Evolutionary conservation across 1,140 invertebrate species (phyloP).

Genomic region (Heliconius congener): DNA sequence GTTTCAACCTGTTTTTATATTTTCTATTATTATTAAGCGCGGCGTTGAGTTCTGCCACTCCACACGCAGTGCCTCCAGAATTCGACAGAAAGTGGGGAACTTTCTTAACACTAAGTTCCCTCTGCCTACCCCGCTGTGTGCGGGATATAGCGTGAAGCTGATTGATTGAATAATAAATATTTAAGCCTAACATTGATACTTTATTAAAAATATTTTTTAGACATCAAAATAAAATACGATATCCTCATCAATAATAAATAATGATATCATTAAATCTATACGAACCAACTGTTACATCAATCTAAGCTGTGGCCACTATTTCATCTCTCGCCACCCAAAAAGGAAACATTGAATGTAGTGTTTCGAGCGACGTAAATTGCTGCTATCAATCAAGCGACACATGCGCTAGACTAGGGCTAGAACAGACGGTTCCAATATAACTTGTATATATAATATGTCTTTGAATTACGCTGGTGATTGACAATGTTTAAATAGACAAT

Average conservation of each 20-base stretch:
- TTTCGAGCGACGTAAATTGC: constrained; percentile 32
- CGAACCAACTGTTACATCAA: background rate
- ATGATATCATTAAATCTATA: background rate
- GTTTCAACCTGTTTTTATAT: too few species aligned
- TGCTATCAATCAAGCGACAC: constrained; percentile 31
- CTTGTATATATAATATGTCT: background rate
- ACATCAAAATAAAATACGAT: too few species aligned
- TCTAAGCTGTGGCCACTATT: background rate
- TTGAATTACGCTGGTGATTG: background rate
- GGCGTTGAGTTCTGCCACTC: too few species aligned
- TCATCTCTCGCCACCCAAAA: constrained; percentile 24
- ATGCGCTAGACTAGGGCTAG: constrained; percentile 3
- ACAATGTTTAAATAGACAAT: background rate
- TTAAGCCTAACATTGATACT: too few species aligned
- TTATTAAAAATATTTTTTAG: too few species aligned
- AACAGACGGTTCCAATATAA: background rate
- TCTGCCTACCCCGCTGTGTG: too few species aligned
- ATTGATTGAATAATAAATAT: too few species aligned
- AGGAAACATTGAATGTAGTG: constrained; percentile 29
- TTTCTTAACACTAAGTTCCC: too few species aligned
- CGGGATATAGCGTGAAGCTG: too few species aligned
- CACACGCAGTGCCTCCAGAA: too few species aligned
- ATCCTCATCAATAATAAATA: background rate
- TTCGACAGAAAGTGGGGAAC: too few species aligned
- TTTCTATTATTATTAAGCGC: too few species aligned